Evolutionary conservation across 2,888 invertebrate species (phyloP), one percentile per base, ranked within the genome.

Genomic region (Trachelus troglodyta): DNA sequence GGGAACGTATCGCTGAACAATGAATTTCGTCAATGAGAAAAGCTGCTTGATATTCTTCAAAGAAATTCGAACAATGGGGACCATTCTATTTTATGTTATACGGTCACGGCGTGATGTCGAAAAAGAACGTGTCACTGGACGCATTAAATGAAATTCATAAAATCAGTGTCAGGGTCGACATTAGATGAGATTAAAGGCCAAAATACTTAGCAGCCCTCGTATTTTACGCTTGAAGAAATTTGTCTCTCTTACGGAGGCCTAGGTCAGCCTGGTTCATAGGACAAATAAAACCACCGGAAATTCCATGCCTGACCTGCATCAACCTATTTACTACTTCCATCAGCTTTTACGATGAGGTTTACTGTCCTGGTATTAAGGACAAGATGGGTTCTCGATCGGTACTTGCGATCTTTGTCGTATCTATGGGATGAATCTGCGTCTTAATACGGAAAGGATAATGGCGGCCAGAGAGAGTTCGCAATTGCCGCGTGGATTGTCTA

Each of bases 111-210:
- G 1, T 23, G 23, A 0, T 56, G 56, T 56, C 9, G 9, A 56
- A 56, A 56, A 56, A 37, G 37, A 37, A 56, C 23, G 56, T 23
- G 23, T 23, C 56, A 56, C 6, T 56, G 56, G 23, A 56, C 2
- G 2, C 56, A 56, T 56, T 56, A 23, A 23, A 56, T 34, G 34
- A 74, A 56, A 74, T 79, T 75, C 81, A 76, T 81, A 80, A 84
- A 84, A 84, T 82, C 83, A 84, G 77, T 81, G 77, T 78, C 81
- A 77, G 71, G 71, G 71, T 34, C 81, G 81, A 84, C 82, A 79
- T 81, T 79, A 79, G 76, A 80, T 76, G 78, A 82, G 83, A 84
- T 81, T 85, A 81, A 80, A 79, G 82, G 77, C 56, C 73, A 69
- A 75, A 75, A 30, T 23, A 71, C 31, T 1, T 9, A 12, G 12